Conservation (phyloP, 2,888 invertebrate genomes). For the Merodon equestris region DNA sequence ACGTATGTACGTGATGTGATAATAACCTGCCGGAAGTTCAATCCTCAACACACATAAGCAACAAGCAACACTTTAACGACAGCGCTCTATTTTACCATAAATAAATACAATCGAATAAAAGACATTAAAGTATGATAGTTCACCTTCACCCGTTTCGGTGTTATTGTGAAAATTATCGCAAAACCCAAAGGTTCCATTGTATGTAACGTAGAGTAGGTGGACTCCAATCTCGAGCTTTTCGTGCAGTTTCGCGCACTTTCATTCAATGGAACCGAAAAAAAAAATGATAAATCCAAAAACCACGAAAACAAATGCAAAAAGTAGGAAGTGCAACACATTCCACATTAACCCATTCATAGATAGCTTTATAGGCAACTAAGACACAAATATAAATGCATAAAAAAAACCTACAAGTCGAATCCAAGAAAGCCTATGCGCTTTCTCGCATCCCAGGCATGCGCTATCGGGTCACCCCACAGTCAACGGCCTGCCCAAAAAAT, state of each 20-base stretch:
- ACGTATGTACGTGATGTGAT: no score
- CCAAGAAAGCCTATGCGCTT: constrained; percentile 63
- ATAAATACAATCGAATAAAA: no score
- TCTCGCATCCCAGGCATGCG: constrained; percentile 58
- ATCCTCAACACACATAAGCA: no score
- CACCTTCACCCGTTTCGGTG: constrained; percentile 43
- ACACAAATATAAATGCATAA: constrained; percentile 20
- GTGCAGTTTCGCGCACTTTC: constrained; percentile 56
- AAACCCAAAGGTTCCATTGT: constrained; percentile 10
- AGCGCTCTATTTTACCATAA: no score
- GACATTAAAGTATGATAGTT: constrained; percentile 13
- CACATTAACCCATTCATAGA: constrained; percentile 65
- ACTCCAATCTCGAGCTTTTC: constrained; percentile 51
- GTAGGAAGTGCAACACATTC: constrained; percentile 66
- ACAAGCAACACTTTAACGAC: no score
- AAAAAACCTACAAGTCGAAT: background rate
- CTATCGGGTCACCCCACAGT: constrained; percentile 38
- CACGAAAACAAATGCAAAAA: constrained; percentile 33
- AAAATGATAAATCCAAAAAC: constrained; percentile 15
- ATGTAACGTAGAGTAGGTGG: constrained; percentile 43
- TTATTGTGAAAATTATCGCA: constrained; percentile 30
- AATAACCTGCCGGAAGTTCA: no score
- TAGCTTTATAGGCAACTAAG: constrained; percentile 46
- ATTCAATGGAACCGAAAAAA: constrained; percentile 29
- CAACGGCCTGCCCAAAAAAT: constrained; percentile 62